These are phyloP conservation scores for Karalla daura DNA, from an alignment of 2,797 vertebrate genomes.

Conservation along the genomic window DNA sequence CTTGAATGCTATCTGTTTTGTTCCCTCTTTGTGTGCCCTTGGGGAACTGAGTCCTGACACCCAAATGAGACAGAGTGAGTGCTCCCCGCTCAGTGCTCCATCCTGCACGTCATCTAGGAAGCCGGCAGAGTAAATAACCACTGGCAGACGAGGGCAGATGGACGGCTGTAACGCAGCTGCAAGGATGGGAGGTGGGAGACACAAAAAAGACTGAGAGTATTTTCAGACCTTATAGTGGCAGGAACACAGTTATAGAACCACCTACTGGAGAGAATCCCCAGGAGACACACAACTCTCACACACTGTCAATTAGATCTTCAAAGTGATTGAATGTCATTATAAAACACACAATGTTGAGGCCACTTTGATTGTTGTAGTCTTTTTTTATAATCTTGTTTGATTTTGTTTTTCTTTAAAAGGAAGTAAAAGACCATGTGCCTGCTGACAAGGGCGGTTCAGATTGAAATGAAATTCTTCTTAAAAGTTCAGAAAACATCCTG, in stretches of 20 bases:
- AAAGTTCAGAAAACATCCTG: too few species aligned
- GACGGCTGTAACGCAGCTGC: constrained; percentile 49
- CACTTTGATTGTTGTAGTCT: too few species aligned
- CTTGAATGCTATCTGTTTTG: constrained; percentile 91
- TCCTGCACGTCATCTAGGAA: constrained; percentile 71
- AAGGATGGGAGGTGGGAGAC: constrained; percentile 38
- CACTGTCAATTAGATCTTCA: too few species aligned
- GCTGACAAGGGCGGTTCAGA: constrained; percentile 48
- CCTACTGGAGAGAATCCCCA: too few species aligned
- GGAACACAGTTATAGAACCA: too few species aligned
- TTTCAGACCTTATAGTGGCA: too few species aligned
- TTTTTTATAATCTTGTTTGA: too few species aligned
- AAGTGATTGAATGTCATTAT: too few species aligned
- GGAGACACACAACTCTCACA: too few species aligned
- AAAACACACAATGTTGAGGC: too few species aligned
- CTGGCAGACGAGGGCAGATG: constrained; percentile 65
- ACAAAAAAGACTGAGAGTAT: constrained; percentile 35
- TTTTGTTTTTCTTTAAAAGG: too few species aligned
- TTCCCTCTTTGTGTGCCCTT: constrained; percentile 74
- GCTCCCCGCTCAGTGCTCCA: constrained; percentile 64
- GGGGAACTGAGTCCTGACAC: constrained; percentile 78
- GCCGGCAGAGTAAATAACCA: constrained; percentile 76
- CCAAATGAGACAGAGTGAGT: constrained; percentile 79
- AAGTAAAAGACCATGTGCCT: constrained; percentile 31
- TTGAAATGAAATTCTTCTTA: constrained; percentile 54